phyloP scores from a whole-genome alignment of 2,113 vertebrate genomes.

The Donacobius atricapilla region DNA sequence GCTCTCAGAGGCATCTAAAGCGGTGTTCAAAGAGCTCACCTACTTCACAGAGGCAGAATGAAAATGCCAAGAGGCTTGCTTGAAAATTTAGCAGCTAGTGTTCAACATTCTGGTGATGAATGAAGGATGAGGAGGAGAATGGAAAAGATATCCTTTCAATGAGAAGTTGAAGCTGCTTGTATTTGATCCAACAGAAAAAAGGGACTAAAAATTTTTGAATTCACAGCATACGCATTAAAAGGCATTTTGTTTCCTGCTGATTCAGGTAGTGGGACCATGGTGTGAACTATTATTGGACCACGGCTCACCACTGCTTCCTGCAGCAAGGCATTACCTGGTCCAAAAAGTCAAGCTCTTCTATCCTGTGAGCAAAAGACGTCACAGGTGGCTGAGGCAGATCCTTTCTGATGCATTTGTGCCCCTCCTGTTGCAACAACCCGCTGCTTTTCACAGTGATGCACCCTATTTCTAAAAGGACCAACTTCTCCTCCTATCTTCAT shows the following conservation, averaged over 20 bases:
- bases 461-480: background rate
- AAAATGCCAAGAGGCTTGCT: background rate
- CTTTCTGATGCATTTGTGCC: background rate
- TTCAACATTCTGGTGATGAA: background rate
- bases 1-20: background rate
- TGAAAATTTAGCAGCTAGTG: background rate
- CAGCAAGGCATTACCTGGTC: accelerated
- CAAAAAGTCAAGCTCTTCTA: background rate
- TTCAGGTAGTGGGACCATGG: background rate
- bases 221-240: background rate
- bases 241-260: background rate
- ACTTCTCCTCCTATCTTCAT: background rate
- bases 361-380: accelerated
- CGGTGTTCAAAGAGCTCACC: background rate
- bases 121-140: background rate
- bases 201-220: background rate
- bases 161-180: background rate
- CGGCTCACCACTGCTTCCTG: background rate
- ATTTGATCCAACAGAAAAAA: background rate
- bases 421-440: background rate
- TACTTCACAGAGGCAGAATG: background rate
- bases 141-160: background rate
- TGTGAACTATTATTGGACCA: background rate
- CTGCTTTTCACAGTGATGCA: background rate
- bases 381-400: background rate